These are phyloP conservation scores for Trachymyrmex septentrionalis DNA, from an alignment of 1,140 invertebrate genomes.

Conservation along the genomic window DNA sequence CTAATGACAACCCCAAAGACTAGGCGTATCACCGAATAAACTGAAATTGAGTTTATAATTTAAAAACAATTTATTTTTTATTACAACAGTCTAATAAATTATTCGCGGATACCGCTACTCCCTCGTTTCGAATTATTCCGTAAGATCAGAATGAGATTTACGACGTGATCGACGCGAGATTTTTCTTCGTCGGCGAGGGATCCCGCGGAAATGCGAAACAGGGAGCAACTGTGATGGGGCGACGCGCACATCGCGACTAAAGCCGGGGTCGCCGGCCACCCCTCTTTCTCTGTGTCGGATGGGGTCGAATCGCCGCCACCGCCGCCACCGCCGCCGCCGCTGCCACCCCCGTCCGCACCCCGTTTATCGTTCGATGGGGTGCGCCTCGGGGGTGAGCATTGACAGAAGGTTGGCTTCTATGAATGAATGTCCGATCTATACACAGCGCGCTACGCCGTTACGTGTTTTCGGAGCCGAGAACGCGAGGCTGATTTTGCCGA, in stretches of 20 bases:
- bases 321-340: background rate
- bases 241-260: conserved; percentile 72
- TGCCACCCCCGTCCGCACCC: conserved; percentile 36
- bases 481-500: background rate
- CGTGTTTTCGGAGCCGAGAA: conserved; percentile 1
- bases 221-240: conserved; percentile 52
- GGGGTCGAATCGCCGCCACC: conserved; percentile 32
- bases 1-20: background rate
- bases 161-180: background rate
- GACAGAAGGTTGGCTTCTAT: conserved; percentile 74
- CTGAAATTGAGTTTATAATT: background rate
- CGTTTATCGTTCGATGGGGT: conserved; percentile 37
- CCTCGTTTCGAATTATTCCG: background rate
- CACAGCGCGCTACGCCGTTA: background rate
- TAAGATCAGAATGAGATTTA: background rate
- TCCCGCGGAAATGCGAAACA: conserved; percentile 41
- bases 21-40: background rate
- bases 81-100: background rate
- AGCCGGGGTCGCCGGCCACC: conserved; percentile 60
- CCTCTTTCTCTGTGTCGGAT: no score
- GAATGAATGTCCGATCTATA: conserved; percentile 67
- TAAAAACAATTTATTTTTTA: background rate
- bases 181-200: conserved; percentile 14
- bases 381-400: conserved; percentile 64
- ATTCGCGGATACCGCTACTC: background rate